These are phyloP conservation scores for Epistrophe grossulariae DNA, from an alignment of 2,888 invertebrate genomes.

Conservation along the genomic window DNA sequence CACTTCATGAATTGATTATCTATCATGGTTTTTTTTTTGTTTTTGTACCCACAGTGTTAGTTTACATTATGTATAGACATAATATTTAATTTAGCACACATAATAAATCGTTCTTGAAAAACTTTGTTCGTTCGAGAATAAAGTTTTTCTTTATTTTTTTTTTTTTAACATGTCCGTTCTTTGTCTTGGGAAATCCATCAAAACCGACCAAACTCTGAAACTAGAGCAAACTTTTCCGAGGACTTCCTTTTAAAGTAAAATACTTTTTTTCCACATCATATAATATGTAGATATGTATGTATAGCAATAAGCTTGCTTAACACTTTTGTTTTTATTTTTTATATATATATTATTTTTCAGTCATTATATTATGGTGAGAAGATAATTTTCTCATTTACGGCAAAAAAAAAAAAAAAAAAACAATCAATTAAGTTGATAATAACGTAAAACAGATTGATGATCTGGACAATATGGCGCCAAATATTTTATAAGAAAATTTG, in stretches of 20 bases:
- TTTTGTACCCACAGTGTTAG: no score
- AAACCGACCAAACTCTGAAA: constrained; percentile 56
- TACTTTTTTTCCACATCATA: neutral
- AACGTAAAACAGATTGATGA: no score
- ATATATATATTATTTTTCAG: neutral
- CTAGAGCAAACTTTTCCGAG: constrained; percentile 54
- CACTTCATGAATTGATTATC: neutral
- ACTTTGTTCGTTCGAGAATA: neutral
- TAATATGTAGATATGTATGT: no score
- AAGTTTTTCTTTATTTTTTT: constrained; percentile 28
- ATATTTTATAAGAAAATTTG: neutral
- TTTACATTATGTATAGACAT: neutral
- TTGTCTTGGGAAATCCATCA: constrained; percentile 73
- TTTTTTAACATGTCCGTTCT: constrained; percentile 40
- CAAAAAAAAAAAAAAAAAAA: neutral
- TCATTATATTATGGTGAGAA: neutral
- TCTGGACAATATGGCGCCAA: constrained; percentile 4
- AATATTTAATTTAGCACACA: neutral
- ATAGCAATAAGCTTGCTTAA: neutral
- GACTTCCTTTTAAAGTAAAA: constrained; percentile 7
- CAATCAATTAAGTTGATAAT: neutral
- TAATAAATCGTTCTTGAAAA: constrained; percentile 9
- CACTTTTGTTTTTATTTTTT: neutral
- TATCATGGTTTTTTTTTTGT: neutral
- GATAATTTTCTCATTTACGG: no score